Evolutionary conservation across 2,797 vertebrate species (phyloP), one percentile per base, ranked within the genome.

Genomic region (Pogoniulus pusillus): DNA sequence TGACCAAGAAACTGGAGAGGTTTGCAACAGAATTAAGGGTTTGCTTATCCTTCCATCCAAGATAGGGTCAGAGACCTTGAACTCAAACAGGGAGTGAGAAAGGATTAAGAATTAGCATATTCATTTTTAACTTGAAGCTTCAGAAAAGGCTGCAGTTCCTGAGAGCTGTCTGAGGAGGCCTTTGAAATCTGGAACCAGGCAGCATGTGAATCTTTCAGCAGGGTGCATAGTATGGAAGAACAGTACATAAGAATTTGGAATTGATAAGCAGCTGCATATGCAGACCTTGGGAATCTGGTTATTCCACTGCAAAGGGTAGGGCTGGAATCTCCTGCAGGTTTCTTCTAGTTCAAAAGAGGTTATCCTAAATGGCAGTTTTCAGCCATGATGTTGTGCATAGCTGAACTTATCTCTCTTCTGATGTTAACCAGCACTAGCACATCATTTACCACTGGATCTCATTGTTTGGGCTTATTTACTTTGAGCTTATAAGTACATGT

Each of bases 391-490:
- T 80, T 72, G n/a, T 76, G 35, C 43, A 7, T 57, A 82, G 57
- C 35, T 60, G 53, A 68, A 64, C 17, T 89, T 93, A 20, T 5
- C 65, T 89, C 39, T 87, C 30, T 37, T 90, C 49, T 89, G 45
- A 20, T 60, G 39, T 85, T 92, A 82, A 76, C 63, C 49, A 57
- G 51, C 55, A 30, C 65, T 87, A 81, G 75, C 78, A 93, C 66
- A 72, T 89, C 26, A 58, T 93, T 94, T 91, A 72, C 86, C 29
- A 22, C 76, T 62, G 43, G 60, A 47, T 84, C 64, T 81, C 66
- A 58, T 88, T 92, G 86, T 91, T 83, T 78, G 60, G n/a, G 7
- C n/a, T 72, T 93, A 72, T 35, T 95, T 92, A 69, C 86, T 92
- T 85, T n/a, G 37, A 70, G 57, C 32, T 89, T 80, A 81, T 53